Conservation (phyloP, 2,888 invertebrate species). For the Drosophila cognata region DNA sequence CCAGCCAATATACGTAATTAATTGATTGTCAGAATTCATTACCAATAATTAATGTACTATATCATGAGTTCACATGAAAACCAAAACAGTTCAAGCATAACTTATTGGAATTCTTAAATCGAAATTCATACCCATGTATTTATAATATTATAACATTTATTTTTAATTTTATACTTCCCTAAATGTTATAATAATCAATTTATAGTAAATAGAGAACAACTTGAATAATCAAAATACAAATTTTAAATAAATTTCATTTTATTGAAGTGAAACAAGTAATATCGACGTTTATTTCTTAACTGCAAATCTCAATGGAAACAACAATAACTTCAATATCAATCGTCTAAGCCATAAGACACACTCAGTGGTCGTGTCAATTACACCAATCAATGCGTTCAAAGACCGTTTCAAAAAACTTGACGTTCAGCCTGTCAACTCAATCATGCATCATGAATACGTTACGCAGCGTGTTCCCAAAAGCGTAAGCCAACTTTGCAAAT, state of each 20-base stretch:
- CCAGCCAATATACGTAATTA: constrained; percentile 64
- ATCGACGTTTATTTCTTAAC: constrained; percentile 3
- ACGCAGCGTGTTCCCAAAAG: constrained; percentile 45
- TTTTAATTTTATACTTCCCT: constrained; percentile 45
- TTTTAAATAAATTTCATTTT: constrained; percentile 50
- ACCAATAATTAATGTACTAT: constrained; percentile 20
- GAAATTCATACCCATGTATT: constrained; percentile 28
- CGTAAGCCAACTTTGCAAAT: neutral
- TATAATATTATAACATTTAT: constrained; percentile 20
- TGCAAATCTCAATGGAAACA: constrained; percentile 4
- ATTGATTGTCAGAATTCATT: constrained; percentile 36
- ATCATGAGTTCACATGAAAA: constrained; percentile 19
- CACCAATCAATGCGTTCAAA: constrained; percentile 65
- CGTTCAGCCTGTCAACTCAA: constrained; percentile 30
- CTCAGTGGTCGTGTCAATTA: constrained; percentile 56
- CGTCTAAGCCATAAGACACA: neutral
- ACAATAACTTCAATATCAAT: neutral
- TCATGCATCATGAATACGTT: constrained; percentile 17
- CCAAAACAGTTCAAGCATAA: constrained; percentile 38
- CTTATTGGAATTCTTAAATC: constrained; percentile 38
- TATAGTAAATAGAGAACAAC: constrained; percentile 30
- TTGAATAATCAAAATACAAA: constrained; percentile 38
- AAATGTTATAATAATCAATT: constrained; percentile 25
- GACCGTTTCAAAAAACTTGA: constrained; percentile 47
- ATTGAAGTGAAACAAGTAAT: constrained; percentile 28